Evolutionary conservation across 2,888 invertebrate species (phyloP), one percentile per base, ranked within the genome.

Genomic region (Erpobdella octoculata): DNA sequence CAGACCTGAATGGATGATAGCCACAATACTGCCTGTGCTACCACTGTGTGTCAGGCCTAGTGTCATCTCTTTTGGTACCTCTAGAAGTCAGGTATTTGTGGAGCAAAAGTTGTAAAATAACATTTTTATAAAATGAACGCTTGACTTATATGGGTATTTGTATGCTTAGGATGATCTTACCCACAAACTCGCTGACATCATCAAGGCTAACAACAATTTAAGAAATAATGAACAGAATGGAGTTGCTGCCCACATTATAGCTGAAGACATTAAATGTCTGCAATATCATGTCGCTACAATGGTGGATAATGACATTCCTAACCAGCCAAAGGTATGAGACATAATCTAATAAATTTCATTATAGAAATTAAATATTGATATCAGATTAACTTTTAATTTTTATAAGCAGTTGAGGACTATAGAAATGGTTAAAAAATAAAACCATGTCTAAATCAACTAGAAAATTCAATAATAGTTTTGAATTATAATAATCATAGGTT

Each of bases 1-100:
- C 0, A 88, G 98, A 66, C 98, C 98, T 8, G 98, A 99, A 85
- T 99, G 98, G 97, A 97, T 99, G 97, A 90, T 99, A 76, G 88
- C 94, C 8, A 96, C 97, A 1, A 95, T 95, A 15, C 83, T 98
- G 73, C 98, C 98, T 0, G 98, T 99, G 0, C 96, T 98, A 0
- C 98, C 98, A 2, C 84, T 98, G 33, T 89, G 92, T 1, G 97
- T 98, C 0, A 87, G 98, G 75, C 98, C 98, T 0, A 96, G 98
- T 70, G 97, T 98, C 6, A 93, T 97, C 9, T 98, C 98, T 92
- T 92, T 92, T 84, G 98, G 98, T n/a, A 92, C 96, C 0, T 97
- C 97, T 0, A 91, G 93, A 82, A 98, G 97, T 87, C 88, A 88
- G 83, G 85, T 85, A 53, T 25, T 41, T 41, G 9, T 41, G 9